Evolutionary conservation across 2,888 invertebrate genomes (phyloP).

Genomic region (Diaperis boleti): DNA sequence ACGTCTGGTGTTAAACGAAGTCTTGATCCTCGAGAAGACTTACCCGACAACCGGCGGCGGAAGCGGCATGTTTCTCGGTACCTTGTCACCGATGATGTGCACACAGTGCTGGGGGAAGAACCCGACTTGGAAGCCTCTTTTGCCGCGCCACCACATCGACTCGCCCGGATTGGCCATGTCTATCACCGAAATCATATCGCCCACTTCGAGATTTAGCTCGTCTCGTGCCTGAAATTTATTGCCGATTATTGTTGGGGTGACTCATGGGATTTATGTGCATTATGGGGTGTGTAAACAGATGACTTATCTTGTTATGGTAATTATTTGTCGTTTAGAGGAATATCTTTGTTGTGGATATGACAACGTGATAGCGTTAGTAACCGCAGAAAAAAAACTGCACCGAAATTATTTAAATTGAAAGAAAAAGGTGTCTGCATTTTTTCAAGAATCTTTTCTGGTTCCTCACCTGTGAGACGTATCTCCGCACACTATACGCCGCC

Average conservation of each 20-base stretch:
- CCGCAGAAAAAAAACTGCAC: constrained; percentile 10
- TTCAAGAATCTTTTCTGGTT: no score
- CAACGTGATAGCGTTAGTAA: no score
- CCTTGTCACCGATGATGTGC: constrained; percentile 94
- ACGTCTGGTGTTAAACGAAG: neutral
- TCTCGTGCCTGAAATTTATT: constrained; percentile 73
- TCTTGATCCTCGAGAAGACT: constrained; percentile 46
- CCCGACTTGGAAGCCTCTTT: constrained; percentile 95
- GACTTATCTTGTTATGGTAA: no score
- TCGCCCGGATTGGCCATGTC: constrained; percentile 97
- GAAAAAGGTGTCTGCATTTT: no score
- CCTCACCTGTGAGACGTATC: constrained; percentile 90
- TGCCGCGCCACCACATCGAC: constrained; percentile 98
- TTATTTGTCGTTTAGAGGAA: no score
- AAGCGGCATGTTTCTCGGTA: constrained; percentile 86
- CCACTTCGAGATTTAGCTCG: constrained; percentile 87
- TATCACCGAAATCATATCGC: constrained; percentile 98
- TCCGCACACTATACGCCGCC: constrained; percentile 93
- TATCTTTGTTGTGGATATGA: no score
- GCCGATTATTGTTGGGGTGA: no score
- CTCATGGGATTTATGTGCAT: no score
- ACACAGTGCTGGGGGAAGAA: constrained; percentile 98
- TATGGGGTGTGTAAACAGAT: no score
- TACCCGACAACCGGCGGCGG: constrained; percentile 82
- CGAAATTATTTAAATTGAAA: no score